Conservation (phyloP, 2,888 invertebrate genomes). For the Rhogogaster chlorosoma region DNA sequence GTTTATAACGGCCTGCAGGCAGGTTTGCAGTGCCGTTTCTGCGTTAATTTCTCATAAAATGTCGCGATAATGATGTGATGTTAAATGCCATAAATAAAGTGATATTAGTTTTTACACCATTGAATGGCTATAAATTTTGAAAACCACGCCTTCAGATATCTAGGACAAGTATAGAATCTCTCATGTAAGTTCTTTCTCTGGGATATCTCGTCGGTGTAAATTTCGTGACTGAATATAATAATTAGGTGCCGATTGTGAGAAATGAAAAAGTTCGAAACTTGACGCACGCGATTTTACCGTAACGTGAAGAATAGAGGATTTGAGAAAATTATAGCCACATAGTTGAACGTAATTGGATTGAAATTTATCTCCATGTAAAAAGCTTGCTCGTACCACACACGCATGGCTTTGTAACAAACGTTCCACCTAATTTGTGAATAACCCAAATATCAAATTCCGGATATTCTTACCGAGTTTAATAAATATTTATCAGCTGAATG, state of each 20-base stretch:
- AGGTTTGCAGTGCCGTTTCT: constrained; percentile 3
- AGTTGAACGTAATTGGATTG: neutral
- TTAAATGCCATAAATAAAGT: neutral
- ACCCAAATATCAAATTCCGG: neutral
- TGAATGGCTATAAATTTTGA: neutral
- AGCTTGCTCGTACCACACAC: neutral
- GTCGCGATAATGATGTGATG: neutral
- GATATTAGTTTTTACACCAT: neutral
- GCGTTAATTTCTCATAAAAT: neutral
- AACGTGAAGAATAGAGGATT: neutral
- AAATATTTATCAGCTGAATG: neutral
- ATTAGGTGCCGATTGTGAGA: constrained; percentile 11
- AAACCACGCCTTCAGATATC: neutral
- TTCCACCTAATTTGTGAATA: neutral
- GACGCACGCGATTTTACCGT: constrained; percentile 14
- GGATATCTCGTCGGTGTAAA: neutral
- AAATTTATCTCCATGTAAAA: neutral
- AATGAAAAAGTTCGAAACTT: neutral
- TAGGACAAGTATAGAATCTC: neutral
- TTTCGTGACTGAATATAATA: neutral
- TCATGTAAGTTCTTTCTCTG: neutral
- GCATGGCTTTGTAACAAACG: neutral
- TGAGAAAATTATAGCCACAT: neutral
- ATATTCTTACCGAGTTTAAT: neutral
- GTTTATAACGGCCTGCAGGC: constrained; percentile 20